Base-by-base conservation (phyloP, 2,113 vertebrate genomes). In the Notothenia rossii region DNA sequence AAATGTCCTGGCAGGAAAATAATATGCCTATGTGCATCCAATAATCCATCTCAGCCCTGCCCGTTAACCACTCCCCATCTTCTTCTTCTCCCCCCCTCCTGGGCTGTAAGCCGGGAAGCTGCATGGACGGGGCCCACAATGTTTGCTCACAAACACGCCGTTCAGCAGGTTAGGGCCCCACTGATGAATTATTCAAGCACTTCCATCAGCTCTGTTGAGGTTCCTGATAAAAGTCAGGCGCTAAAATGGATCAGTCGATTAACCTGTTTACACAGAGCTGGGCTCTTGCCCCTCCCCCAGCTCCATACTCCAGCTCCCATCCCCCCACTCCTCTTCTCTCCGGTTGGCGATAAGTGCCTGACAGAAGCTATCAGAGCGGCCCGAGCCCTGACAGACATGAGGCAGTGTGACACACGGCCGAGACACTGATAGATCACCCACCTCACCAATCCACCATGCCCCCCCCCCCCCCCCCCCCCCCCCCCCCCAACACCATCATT, bases 161-260 rank as follows among this genome's bases (percentile, higher is more conserved):
- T 95, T 95, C 95, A 96, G 96, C 94, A 96, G 95, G 96, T 96
- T 95, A 91, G 88, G 88, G 95, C 90, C 90, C 95, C 94, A 91
- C 92, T 83, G 94, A 97, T 97, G 96, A 97, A 97, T 97, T 96
- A 98, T 98, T 97, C 96, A 97, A 79, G 94, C 89, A 68, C 95
- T 95, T 93, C 95, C 96, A 95, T 96, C 95, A 93, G 93, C 95
- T 97, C 92, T 95, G 96, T 96, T 94, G 95, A 92, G 94, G 95
- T 87, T 95, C 94, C 95, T 95, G 97, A 97, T 96, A 96, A 96
- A 97, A 94, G 97, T 96, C 96, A 97, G 95, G 94, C 91, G 93
- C 96, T 96, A 96, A 94, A 97, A 95, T 96, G 94, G 96, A 97
- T 97, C 96, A 97, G 96, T 96, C 95, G 96, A 97, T 96, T 96